Conservation (phyloP, 2,797 vertebrate genomes). For the Anas flavirostris region DNA sequence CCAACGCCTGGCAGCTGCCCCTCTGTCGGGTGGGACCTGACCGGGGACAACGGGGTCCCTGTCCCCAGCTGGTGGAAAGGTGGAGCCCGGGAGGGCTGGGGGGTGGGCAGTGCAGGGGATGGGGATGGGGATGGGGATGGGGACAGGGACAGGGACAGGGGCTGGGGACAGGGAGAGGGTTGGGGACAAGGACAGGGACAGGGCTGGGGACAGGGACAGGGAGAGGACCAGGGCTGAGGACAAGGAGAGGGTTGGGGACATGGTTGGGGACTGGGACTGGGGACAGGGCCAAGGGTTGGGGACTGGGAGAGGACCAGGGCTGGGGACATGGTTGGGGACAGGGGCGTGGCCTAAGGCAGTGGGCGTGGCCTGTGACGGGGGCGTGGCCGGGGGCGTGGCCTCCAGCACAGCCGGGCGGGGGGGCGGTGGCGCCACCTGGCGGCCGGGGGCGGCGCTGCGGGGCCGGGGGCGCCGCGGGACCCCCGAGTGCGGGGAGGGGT, state of each 20-base stretch:
- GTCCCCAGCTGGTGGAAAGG: background rate
- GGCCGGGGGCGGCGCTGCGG: background rate
- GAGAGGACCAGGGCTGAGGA: background rate
- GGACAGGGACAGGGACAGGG: background rate
- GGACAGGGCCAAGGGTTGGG: background rate
- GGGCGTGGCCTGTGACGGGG: no score
- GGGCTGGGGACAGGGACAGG: no score
- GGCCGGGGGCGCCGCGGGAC: background rate
- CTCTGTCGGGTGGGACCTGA: background rate
- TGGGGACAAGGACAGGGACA: background rate
- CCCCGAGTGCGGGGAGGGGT: background rate
- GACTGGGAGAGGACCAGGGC: no score
- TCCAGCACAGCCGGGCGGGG: no score
- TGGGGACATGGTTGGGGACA: no score
- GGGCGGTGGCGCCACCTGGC: constrained; percentile 1
- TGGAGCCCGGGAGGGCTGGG: background rate
- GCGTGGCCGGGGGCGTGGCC: background rate
- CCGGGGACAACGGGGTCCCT: background rate
- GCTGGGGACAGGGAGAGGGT: no score
- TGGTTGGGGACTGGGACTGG: no score
- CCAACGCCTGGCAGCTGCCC: background rate
- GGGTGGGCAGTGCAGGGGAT: background rate
- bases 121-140: background rate
- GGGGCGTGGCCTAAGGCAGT: background rate
- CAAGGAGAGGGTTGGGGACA: no score